Base-by-base conservation (phyloP, 2,113 vertebrate species). In the Oncorhynchus masou region DNA sequence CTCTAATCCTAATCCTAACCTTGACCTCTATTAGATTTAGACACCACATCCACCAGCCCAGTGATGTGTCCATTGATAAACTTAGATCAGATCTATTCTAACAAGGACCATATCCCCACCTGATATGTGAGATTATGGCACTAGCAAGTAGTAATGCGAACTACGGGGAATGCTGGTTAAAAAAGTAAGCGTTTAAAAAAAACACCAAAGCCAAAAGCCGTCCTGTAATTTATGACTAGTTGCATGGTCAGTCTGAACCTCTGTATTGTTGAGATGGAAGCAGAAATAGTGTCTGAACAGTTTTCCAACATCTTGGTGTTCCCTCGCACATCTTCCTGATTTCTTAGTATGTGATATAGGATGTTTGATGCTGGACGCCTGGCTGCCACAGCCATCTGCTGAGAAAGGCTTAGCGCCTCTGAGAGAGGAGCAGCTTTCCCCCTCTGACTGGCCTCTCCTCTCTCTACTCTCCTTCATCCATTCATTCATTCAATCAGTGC, bases 1-100 rank as follows among this genome's bases (percentile, higher is more conserved):
- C 68, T 34, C 73, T 81, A 82, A 79, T 83, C 79, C 62, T 68
- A 76, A 81, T 86, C 79, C 85, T 85, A 81, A 84, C 86, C 87
- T 88, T 88, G 86, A 89, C 83, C 84, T 82, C 81, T 6, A 64
- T 12, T 45, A 85, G 29, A 20, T 49, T 75, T 75, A 78, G 81
- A 84, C 68, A 49, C 71, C 72, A 25, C 70, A n/a, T 68, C 81
- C 64, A 82, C 73, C 73, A 66, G 73, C 60, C 62, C 16, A 34
- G 31, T 34, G 29, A 29, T 67, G 13, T 65, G 62, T 22, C 51
- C 82, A 60, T 83, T 83, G 79, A 87, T 11, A 3, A 2, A 16
- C 83, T 82, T 79, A 85, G 68, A 79, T 79, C 77, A 84, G 72
- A 78, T 79, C 80, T 84, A 81, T 83, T 86, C 4, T 39, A 39